Conservation (phyloP, 2,888 invertebrate species). For the Napeogenes inachia region DNA sequence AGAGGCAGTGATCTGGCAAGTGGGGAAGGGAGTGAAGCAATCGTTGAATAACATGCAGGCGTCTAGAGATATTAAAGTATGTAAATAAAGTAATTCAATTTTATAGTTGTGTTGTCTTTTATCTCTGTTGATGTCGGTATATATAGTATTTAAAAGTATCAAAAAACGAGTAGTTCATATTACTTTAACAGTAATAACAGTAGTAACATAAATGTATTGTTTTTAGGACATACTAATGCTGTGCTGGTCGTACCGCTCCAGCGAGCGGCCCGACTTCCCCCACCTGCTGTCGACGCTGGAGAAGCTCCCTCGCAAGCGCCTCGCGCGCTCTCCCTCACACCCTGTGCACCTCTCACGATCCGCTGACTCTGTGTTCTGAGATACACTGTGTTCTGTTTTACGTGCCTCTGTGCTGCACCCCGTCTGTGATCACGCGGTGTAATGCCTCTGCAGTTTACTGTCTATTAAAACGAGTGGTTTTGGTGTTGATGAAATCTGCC, state of each 20-base stretch:
- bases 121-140: background rate
- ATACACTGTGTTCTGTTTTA: conserved; percentile 75
- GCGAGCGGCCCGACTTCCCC: conserved; percentile 94
- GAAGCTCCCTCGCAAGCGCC: conserved; percentile 94
- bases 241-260: conserved; percentile 94
- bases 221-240: conserved; percentile 94
- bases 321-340: conserved; percentile 98
- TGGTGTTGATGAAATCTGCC: background rate
- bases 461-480: too few species aligned
- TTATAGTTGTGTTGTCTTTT: too few species aligned
- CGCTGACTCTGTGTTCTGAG: conserved; percentile 84
- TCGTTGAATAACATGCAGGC: conserved; percentile 95
- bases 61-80: conserved; percentile 96
- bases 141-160: conserved; percentile 28
- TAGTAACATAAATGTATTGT: too few species aligned
- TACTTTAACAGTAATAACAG: too few species aligned
- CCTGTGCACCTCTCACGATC: conserved; percentile 97
- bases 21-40: conserved; percentile 97
- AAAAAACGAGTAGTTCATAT: too few species aligned
- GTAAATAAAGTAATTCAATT: background rate
- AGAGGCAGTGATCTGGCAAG: conserved; percentile 98
- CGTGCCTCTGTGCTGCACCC: background rate
- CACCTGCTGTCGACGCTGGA: conserved; percentile 90
- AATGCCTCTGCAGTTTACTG: too few species aligned
- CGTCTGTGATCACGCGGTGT: background rate